A percentile compares a stretch with the other conserved stretches of the same genome.
phyloP scores from a whole-genome alignment of 1,140 invertebrate genomes.

The Trichomalopsis sarcophagae region DNA sequence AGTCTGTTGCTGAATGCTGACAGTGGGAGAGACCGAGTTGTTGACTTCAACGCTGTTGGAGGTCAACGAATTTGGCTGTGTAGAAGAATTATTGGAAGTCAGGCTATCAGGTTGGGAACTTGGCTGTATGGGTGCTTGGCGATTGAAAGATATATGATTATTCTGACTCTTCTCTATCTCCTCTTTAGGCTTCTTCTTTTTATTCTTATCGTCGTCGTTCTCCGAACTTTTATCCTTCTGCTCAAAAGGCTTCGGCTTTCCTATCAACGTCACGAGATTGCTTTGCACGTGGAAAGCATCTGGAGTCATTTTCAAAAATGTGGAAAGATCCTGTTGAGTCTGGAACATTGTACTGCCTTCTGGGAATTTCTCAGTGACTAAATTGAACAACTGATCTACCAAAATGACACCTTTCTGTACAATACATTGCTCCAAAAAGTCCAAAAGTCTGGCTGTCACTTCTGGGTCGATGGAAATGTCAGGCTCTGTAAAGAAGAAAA shows the following conservation, averaged over 20 bases:
- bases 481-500: conserved; percentile 70
- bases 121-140: conserved; percentile 64
- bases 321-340: conserved; percentile 88
- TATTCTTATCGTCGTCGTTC: conserved; percentile 25
- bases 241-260: conserved; percentile 76
- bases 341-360: conserved; percentile 90
- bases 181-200: conserved; percentile 30
- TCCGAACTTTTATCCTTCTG: conserved; percentile 31
- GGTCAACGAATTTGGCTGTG: conserved; percentile 59
- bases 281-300: conserved; percentile 93
- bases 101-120: conserved; percentile 58
- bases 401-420: conserved; percentile 86
- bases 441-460: conserved; percentile 83
- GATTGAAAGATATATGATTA: conserved; percentile 5
- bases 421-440: conserved; percentile 86
- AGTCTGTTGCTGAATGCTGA: conserved; percentile 78
- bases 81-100: conserved; percentile 59
- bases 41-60: conserved; percentile 52
- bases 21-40: conserved; percentile 61
- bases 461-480: conserved; percentile 88
- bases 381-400: conserved; percentile 89
- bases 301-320: conserved; percentile 92
- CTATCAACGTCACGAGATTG: conserved; percentile 89
- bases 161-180: conserved; percentile 33
- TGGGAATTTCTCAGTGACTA: conserved; percentile 86